A percentile compares a stretch with the other conserved stretches of the same genome.
phyloP scores from a whole-genome alignment of 2,888 invertebrate genomes.

The Galeruca laticollis region DNA sequence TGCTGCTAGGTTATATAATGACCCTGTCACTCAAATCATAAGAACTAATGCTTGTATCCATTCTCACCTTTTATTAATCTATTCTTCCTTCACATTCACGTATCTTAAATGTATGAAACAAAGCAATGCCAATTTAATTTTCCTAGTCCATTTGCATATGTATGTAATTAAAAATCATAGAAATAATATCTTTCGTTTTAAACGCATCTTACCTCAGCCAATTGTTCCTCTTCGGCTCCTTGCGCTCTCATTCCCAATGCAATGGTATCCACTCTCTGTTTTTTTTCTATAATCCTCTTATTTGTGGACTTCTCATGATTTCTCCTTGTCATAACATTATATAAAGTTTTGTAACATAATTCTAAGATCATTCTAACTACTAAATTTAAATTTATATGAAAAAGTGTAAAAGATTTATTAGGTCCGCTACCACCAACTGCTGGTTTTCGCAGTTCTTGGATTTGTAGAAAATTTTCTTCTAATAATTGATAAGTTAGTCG shows the following conservation, averaged over 20 bases:
- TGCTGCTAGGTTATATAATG: no score
- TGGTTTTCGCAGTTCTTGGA: slow-evolving; percentile 73
- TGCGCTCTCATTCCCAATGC: slow-evolving; percentile 83
- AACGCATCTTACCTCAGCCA: slow-evolving; percentile 76
- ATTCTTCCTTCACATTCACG: no score
- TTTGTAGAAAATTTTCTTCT: slow-evolving; percentile 80
- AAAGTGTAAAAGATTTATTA: slow-evolving; percentile 84
- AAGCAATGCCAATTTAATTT: no score
- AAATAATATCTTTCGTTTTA: no score
- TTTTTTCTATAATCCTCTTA: slow-evolving; percentile 87
- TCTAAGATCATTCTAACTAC: slow-evolving; percentile 79
- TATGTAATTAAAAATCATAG: no score
- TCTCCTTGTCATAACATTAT: slow-evolving; percentile 77
- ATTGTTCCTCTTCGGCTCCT: slow-evolving; percentile 82
- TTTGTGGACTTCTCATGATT: slow-evolving; percentile 76
- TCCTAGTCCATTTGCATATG: no score
- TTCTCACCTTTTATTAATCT: no score
- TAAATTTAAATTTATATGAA: slow-evolving; percentile 78
- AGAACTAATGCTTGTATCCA: no score
- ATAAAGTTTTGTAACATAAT: slow-evolving; percentile 78
- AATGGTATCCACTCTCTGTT: slow-evolving; percentile 86
- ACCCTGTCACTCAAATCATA: no score
- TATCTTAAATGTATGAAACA: no score
- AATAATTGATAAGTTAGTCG: slow-evolving; percentile 86
- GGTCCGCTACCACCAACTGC: slow-evolving; percentile 68